Conservation (phyloP, 2,113 vertebrate genomes). For the Genyomyrus donnyi region DNA sequence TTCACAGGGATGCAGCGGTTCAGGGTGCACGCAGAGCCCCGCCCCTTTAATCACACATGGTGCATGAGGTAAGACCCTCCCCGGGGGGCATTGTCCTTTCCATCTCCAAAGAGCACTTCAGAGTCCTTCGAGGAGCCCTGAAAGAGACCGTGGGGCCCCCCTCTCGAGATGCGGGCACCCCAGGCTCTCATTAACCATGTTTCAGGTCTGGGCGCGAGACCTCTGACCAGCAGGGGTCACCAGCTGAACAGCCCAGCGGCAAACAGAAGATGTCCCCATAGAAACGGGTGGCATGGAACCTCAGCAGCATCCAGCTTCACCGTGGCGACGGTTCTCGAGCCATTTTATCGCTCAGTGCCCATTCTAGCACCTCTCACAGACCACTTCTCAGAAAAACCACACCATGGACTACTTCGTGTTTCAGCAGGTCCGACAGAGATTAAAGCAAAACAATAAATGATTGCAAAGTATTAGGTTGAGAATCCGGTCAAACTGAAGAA, state of each 20-base stretch:
- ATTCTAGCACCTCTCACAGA: neutral
- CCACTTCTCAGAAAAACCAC: neutral
- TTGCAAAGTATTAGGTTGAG: neutral
- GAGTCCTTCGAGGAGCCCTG: neutral
- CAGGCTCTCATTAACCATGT: neutral
- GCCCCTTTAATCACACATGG: neutral
- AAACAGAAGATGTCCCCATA: constrained; percentile 15
- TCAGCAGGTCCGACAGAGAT: neutral
- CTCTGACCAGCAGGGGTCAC: neutral
- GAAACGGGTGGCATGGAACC: constrained; percentile 19
- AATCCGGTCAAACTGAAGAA: neutral
- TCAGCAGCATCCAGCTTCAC: neutral
- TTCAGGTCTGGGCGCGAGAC: neutral
- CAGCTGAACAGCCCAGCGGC: neutral
- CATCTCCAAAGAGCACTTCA: neutral
- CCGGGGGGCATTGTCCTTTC: neutral
- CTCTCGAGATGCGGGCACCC: neutral
- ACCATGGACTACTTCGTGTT: neutral
- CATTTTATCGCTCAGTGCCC: neutral
- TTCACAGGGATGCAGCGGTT: neutral
- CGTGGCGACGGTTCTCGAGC: neutral
- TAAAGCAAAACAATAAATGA: neutral
- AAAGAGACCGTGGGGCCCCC: neutral
- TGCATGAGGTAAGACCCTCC: neutral
- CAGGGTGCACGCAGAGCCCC: neutral